Percentiles rank a stretch among this genome's conserved stretches.
phyloP scores from a whole-genome alignment of 1,140 invertebrate genomes.

The Drosophila sp. region DNA sequence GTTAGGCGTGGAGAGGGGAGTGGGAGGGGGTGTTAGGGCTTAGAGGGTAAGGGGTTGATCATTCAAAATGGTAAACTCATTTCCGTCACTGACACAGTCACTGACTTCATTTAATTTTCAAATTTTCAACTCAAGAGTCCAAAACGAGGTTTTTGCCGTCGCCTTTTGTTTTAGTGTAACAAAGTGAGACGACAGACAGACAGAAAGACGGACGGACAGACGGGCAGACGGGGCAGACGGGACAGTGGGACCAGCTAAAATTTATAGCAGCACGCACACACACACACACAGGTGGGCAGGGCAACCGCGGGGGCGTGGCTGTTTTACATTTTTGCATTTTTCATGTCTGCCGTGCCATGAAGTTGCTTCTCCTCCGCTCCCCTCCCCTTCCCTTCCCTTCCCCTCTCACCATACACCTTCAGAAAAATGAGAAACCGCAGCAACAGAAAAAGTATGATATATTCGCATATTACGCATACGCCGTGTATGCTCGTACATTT shows the following conservation, averaged over 20 bases:
- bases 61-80: slow-evolving; percentile 69
- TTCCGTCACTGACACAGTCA: slow-evolving; percentile 78
- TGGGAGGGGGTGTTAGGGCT: neutral
- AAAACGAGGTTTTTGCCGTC: slow-evolving; percentile 63
- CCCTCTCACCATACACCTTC: neutral
- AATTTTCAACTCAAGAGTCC: slow-evolving; percentile 78
- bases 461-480: slow-evolving; percentile 76
- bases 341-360: slow-evolving; percentile 72
- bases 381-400: neutral
- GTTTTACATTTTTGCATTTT: slow-evolving; percentile 76
- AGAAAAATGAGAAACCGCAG: slow-evolving; percentile 16
- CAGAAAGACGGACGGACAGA: slow-evolving; percentile 1
- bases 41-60: slow-evolving; percentile 15
- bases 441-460: slow-evolving; percentile 73
- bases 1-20: neutral
- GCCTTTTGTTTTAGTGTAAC: slow-evolving; percentile 73
- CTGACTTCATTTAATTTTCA: slow-evolving; percentile 78
- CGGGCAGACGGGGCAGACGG: neutral
- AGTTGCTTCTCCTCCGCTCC: slow-evolving; percentile 35
- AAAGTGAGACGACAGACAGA: slow-evolving; percentile 58
- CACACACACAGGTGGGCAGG: slow-evolving; percentile 49
- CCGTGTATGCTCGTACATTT: slow-evolving; percentile 35
- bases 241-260: slow-evolving; percentile 47
- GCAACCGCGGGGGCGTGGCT: slow-evolving; percentile 50
- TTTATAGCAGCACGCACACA: slow-evolving; percentile 55